Evolutionary conservation across 2,113 vertebrate genomes (phyloP).

Genomic region (Dasyprocta punctata): DNA sequence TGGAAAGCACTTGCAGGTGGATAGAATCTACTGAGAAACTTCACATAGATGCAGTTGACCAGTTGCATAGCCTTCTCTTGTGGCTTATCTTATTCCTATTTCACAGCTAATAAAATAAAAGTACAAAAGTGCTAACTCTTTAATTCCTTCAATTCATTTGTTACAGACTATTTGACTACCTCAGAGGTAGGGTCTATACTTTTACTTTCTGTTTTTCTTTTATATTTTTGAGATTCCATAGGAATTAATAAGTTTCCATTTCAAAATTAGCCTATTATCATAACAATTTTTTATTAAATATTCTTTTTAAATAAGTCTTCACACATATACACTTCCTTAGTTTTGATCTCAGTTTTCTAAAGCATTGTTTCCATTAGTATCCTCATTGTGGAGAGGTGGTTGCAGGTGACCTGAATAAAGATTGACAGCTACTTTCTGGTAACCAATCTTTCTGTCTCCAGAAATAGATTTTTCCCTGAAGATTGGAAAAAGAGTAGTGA

Average conservation of each 20-base stretch:
- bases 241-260: background rate
- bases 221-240: background rate
- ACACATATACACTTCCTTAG: background rate
- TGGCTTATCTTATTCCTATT: background rate
- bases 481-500: constrained; percentile 21
- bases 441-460: constrained; percentile 35
- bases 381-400: background rate
- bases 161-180: background rate
- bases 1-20: background rate
- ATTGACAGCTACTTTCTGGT: constrained; percentile 58
- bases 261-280: background rate
- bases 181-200: background rate
- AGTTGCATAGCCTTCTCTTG: background rate
- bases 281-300: background rate
- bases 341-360: constrained; percentile 39
- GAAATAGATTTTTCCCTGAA: constrained; percentile 27
- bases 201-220: background rate
- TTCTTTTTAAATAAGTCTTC: background rate
- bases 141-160: background rate
- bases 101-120: background rate
- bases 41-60: background rate
- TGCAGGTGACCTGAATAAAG: constrained; percentile 38
- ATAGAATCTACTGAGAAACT: background rate
- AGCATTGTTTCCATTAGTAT: background rate
- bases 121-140: background rate